A percentile compares a stretch with the other conserved stretches of the same genome.
Conservation (phyloP, 2,888 invertebrate genomes). For the Thereva unica region DNA sequence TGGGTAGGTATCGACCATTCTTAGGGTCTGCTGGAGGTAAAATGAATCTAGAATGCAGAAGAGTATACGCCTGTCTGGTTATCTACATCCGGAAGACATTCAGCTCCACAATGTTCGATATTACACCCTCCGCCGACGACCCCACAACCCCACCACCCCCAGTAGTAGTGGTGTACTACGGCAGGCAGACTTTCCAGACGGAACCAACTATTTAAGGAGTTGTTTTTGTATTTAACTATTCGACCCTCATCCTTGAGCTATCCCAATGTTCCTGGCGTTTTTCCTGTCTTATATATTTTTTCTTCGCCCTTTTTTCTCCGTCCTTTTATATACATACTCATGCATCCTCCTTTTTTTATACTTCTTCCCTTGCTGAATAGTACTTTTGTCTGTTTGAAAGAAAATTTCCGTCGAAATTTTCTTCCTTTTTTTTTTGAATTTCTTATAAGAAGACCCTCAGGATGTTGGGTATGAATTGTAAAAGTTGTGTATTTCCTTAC, state of each 20-base stretch:
- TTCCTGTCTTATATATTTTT: conserved; percentile 27
- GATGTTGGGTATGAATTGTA: conserved; percentile 34
- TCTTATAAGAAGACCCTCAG: conserved; percentile 33
- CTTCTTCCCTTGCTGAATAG: conserved; percentile 17
- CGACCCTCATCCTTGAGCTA: conserved; percentile 33
- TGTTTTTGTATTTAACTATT: conserved; percentile 35
- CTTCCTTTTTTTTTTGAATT: conserved; percentile 25
- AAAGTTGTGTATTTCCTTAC: conserved; percentile 24
- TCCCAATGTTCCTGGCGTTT: conserved; percentile 35
- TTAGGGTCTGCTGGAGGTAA: conserved; percentile 23
- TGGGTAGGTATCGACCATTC: conserved; percentile 27
- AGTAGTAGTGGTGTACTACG: conserved; percentile 24
- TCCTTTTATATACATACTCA: too few species aligned
- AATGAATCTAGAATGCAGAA: conserved; percentile 34
- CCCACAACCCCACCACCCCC: not conserved
- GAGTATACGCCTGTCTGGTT: conserved; percentile 34
- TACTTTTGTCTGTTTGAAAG: conserved; percentile 33
- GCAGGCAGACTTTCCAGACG: conserved; percentile 34
- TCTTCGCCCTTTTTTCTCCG: too few species aligned
- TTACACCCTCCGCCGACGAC: too few species aligned
- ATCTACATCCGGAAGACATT: conserved; percentile 32
- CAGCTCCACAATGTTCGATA: conserved; percentile 1
- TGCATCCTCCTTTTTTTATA: too few species aligned
- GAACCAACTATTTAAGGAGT: conserved; percentile 35
- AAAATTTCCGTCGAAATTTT: conserved; percentile 22